Percentiles rank a stretch among this genome's conserved stretches.
These are phyloP conservation scores for Leguminivora glycinivorella DNA, from an alignment of 1,140 invertebrate genomes.

Conservation along the genomic window DNA sequence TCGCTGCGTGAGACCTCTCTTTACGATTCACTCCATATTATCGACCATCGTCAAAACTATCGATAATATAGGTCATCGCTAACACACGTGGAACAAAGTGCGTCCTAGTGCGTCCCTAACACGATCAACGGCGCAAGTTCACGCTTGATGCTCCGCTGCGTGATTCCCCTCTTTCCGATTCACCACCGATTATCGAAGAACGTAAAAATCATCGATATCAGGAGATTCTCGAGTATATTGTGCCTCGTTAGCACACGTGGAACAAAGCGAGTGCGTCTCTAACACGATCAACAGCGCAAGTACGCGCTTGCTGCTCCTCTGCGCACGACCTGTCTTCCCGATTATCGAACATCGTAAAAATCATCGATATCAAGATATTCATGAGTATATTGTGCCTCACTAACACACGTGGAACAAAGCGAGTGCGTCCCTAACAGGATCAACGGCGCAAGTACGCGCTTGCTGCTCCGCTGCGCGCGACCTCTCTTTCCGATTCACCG, in stretches of 20 bases:
- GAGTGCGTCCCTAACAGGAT: constrained; percentile 47
- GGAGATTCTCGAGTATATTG: background rate
- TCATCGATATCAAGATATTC: constrained; percentile 16
- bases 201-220: constrained; percentile 12
- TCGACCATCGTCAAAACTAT: background rate
- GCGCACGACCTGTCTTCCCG: too few species aligned
- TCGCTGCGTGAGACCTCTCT: constrained; percentile 34
- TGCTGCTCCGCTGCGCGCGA: constrained; percentile 40
- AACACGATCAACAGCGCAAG: constrained; percentile 53
- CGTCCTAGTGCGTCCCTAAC: constrained; percentile 45
- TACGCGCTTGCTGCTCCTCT: constrained; percentile 42
- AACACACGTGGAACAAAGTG: too few species aligned
- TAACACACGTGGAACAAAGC: constrained; percentile 27
- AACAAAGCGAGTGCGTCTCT: constrained; percentile 37
- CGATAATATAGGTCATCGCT: background rate
- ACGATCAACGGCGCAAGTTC: too few species aligned
- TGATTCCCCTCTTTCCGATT: too few species aligned
- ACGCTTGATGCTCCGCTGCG: too few species aligned
- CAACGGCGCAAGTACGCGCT: constrained; percentile 46
- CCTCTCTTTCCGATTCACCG: constrained; percentile 40
- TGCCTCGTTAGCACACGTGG: constrained; percentile 8
- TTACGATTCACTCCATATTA: constrained; percentile 46
- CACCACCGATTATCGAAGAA: too few species aligned
- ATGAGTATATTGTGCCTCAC: background rate
- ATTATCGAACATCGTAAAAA: background rate